A percentile compares a stretch with the other conserved stretches of the same genome.
phyloP scores from a whole-genome alignment of 2,888 invertebrate species.

The Lottia scabra region DNA sequence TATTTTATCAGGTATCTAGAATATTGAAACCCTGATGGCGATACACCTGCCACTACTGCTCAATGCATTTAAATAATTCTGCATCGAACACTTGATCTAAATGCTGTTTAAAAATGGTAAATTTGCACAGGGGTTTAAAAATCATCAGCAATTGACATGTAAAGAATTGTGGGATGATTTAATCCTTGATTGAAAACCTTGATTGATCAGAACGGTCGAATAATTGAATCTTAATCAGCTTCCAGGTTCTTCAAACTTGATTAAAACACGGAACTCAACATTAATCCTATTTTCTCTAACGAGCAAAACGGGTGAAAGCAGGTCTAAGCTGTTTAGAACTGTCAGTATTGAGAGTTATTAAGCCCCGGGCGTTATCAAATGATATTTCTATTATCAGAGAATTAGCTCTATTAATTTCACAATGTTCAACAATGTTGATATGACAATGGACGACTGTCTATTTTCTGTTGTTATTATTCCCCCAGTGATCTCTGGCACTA shows the following conservation, averaged over 20 bases:
- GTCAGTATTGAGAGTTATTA: background rate
- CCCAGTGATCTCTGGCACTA: background rate
- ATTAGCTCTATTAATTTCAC: background rate
- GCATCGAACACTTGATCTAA: no score
- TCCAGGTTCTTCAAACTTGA: background rate
- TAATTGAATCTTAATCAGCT: no score
- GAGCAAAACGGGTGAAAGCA: background rate
- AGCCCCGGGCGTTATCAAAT: background rate
- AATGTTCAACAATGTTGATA: background rate
- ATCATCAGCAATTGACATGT: no score
- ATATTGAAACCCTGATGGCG: no score
- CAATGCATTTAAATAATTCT: no score
- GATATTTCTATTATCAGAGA: background rate
- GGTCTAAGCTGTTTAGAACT: background rate
- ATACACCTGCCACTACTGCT: no score
- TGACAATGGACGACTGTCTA: background rate
- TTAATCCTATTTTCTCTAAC: background rate
- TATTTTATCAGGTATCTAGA: no score
- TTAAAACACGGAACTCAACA: background rate
- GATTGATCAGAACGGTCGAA: no score
- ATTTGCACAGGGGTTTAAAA: no score
- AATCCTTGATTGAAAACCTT: no score
- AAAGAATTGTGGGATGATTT: no score
- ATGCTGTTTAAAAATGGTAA: no score
- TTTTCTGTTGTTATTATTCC: background rate